Conservation (phyloP, 2,113 vertebrate genomes). For the Cyprinodon tularosa region DNA sequence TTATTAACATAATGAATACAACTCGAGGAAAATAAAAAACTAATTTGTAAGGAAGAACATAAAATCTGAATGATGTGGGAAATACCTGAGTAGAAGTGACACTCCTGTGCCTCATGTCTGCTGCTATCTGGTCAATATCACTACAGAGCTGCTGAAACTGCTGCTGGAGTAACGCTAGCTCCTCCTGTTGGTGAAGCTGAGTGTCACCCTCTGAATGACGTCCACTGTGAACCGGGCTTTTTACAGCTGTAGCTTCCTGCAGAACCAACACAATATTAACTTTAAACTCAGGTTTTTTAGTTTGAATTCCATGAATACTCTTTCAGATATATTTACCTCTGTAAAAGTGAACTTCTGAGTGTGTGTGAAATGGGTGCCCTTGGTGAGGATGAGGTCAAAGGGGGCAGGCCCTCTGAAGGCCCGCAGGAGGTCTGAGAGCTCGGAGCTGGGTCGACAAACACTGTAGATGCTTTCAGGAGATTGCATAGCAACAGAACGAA, state of each 20-base stretch:
- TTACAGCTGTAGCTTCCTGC: slow-evolving; percentile 61
- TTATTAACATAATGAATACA: too few relatives aligned
- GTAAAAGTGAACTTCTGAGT: slow-evolving; percentile 88
- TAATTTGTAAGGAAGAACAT: too few relatives aligned
- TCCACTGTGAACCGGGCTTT: slow-evolving; percentile 61
- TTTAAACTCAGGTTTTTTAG: not conserved
- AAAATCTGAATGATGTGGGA: not conserved
- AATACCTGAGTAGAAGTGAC: slow-evolving; percentile 81
- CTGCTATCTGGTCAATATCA: slow-evolving; percentile 77
- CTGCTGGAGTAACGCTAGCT: slow-evolving; percentile 76
- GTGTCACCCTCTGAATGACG: slow-evolving; percentile 77
- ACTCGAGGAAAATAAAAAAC: too few relatives aligned
- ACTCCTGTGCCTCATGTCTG: slow-evolving; percentile 78
- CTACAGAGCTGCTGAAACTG: slow-evolving; percentile 79
- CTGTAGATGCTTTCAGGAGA: slow-evolving; percentile 49
- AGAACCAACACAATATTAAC: slow-evolving; percentile 1
- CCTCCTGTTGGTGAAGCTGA: slow-evolving; percentile 80
- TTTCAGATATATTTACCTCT: slow-evolving; percentile 70
- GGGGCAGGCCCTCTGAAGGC: slow-evolving; percentile 72
- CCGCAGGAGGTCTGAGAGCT: slow-evolving; percentile 84
- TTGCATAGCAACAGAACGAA: slow-evolving; percentile 74
- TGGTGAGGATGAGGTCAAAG: slow-evolving; percentile 69
- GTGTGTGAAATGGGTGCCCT: slow-evolving; percentile 89
- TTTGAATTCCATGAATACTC: not conserved
- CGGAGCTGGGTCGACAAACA: slow-evolving; percentile 62